Conservation (phyloP, 2,113 vertebrate species). For the Zootoca vivipara region DNA sequence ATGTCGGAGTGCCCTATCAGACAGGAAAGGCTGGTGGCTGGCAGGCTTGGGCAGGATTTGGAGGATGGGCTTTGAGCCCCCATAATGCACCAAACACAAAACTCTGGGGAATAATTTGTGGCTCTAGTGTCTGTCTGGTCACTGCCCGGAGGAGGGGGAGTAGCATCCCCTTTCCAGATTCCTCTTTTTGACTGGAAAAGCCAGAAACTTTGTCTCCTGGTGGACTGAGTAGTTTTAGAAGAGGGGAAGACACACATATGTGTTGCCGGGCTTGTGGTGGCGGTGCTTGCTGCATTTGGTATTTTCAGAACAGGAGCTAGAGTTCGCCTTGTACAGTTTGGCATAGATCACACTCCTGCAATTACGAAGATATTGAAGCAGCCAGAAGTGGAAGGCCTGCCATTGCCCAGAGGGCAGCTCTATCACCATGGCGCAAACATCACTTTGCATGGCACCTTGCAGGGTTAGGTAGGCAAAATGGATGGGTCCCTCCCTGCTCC, state of each 20-base stretch:
- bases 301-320: background rate
- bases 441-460: background rate
- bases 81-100: too few relatives aligned
- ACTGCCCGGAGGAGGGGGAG: background rate
- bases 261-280: too few relatives aligned
- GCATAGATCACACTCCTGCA: too few relatives aligned
- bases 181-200: too few relatives aligned
- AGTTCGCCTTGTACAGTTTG: background rate
- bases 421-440: background rate
- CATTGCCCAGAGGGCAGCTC: background rate
- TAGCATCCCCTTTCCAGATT: background rate
- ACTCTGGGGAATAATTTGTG: background rate
- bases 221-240: too few relatives aligned
- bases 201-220: too few relatives aligned
- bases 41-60: background rate
- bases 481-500: background rate
- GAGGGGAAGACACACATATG: too few relatives aligned
- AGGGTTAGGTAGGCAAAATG: background rate
- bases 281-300: too few relatives aligned
- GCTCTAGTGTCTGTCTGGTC: background rate
- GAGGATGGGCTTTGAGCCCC: background rate
- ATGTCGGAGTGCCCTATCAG: conserved; percentile 49
- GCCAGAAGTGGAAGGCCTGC: background rate
- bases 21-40: background rate
- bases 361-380: background rate